Evolutionary conservation across 2,113 vertebrate genomes (phyloP), one percentile per base, ranked within the genome.

Genomic region (Scolopax mira): DNA sequence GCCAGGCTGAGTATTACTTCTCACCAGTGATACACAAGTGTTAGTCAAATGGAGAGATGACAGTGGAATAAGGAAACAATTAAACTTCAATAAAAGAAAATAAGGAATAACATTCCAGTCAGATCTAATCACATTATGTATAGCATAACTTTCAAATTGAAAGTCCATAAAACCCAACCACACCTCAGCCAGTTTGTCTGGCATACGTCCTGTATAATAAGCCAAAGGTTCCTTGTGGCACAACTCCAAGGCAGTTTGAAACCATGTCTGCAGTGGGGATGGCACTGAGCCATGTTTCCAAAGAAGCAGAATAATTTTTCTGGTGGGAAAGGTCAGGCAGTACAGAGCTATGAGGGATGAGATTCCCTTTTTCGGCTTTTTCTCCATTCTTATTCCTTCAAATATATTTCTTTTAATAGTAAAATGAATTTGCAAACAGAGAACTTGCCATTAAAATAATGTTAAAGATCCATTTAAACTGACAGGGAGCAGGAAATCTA

Each of bases 111-210:
- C 92, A 93, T 96, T 97, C 96, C 94, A 96, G 83, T 90, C 94
- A 90, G 88, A 95, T 96, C 95, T 97, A 96, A 96, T 96, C 96
- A 96, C 92, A 96, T 97, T 96, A 96, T 96, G 94, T 94, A 96
- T 80, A 95, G 92, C 93, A 94, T 93, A 95, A 95, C 95, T 96
- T 96, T 93, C 83, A 96, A 93, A 95, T 96, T 95, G 95, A 89
- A 93, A 90, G 90, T 93, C 83, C 77, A 92, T 96, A 95, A 97
- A 97, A 90, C 83, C 92, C 77, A 93, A 90, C 93, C 96, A 96
- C 92, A 96, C 95, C 94, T 97, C 93, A 97, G 92, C 77, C 88
- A 72, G 90, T 96, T 96, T 90, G 92, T 97, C 95, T 97, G 95
- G 94, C 95, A 96, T 94, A 85, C 44, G 5, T 96, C 77, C 88